Percentiles rank a stretch among this genome's conserved stretches.
Evolutionary conservation across 2,888 invertebrate genomes (phyloP).

Genomic region (Neuroscelio doddi): DNA sequence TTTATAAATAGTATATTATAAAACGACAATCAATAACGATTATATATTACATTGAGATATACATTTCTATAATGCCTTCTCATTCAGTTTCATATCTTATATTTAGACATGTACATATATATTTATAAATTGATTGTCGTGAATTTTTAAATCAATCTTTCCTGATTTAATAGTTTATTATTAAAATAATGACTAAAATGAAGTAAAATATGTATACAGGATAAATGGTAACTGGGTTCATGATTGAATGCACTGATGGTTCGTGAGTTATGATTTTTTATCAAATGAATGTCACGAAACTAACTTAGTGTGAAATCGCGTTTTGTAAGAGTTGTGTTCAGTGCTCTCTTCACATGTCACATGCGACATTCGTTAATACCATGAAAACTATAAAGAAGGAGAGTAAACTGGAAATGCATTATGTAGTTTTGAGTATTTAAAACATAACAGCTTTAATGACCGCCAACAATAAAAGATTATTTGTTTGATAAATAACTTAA

Average conservation of each 20-base stretch:
- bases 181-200: constrained; percentile 5
- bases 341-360: constrained; percentile 43
- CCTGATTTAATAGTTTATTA: not conserved
- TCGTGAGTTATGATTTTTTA: constrained; percentile 19
- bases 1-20: no score
- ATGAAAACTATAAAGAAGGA: no score
- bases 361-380: constrained; percentile 57
- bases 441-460: no score
- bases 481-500: no score
- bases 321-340: constrained; percentile 37
- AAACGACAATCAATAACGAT: no score
- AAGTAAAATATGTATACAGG: constrained; percentile 34
- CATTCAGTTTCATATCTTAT: no score
- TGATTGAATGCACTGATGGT: constrained; percentile 59
- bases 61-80: no score
- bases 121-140: constrained; percentile 27
- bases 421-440: no score
- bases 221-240: constrained; percentile 57
- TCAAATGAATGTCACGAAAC: constrained; percentile 21
- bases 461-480: no score
- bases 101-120: no score
- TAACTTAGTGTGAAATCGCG: constrained; percentile 20
- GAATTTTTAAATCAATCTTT: not conserved
- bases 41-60: no score
- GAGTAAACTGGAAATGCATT: no score